Evolutionary conservation across 2,797 vertebrate genomes (phyloP).

Genomic region (Epinephelus malabaricus): DNA sequence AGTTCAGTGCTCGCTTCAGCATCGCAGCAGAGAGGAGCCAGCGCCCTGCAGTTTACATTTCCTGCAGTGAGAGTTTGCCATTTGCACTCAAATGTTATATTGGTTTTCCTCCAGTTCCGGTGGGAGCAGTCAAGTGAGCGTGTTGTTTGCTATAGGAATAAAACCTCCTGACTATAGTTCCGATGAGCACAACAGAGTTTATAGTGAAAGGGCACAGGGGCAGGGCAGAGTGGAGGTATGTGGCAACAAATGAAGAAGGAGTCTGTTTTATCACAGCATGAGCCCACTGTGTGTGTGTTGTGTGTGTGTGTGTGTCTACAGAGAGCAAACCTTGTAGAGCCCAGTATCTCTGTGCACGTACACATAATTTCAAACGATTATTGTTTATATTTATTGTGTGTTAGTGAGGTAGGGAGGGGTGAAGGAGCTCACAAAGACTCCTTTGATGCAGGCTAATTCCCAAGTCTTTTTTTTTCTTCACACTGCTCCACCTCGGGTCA

Average conservation of each 20-base stretch:
- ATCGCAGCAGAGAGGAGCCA: conserved; percentile 39
- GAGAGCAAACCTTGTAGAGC: background rate
- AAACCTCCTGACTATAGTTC: conserved; percentile 48
- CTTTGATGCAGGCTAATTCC: conserved; percentile 69
- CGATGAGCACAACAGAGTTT: conserved; percentile 21
- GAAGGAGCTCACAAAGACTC: conserved; percentile 51
- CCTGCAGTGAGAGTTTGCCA: conserved; percentile 68
- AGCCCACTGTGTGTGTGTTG: conserved; percentile 1
- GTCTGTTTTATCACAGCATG: conserved; percentile 44
- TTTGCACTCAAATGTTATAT: conserved; percentile 74
- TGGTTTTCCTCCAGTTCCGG: conserved; percentile 62
- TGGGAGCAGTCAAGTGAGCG: conserved; percentile 58
- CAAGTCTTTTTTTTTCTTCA: conserved; percentile 28
- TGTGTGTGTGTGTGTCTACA: background rate
- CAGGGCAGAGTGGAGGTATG: conserved; percentile 27
- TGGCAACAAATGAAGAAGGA: conserved; percentile 33
- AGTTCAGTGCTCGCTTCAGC: conserved; percentile 67
- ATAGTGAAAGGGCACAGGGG: conserved; percentile 29
- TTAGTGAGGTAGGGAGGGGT: conserved; percentile 28
- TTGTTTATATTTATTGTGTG: conserved; percentile 48
- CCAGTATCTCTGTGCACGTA: background rate
- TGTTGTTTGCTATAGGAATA: conserved; percentile 57
- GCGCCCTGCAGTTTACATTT: conserved; percentile 67
- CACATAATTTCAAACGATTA: conserved; percentile 40
- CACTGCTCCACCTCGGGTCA: conserved; percentile 75